phyloP scores from a whole-genome alignment of 1,140 invertebrate genomes.

The Luehdorfia chinensis region DNA sequence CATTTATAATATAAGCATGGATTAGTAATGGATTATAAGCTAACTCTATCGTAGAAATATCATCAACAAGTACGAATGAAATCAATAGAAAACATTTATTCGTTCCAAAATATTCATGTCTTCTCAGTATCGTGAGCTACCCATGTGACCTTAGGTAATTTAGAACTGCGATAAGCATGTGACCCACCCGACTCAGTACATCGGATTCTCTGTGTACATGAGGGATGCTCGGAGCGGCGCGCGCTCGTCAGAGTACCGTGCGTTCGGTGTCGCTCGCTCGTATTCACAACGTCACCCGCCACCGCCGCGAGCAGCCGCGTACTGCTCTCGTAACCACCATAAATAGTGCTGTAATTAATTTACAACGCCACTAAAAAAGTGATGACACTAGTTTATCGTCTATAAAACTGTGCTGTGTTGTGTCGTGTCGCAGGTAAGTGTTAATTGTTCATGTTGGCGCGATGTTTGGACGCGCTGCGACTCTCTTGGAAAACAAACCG shows the following conservation, averaged over 20 bases:
- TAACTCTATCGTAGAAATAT: too few species aligned
- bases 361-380: constrained; percentile 68
- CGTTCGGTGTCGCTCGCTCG: constrained; percentile 45
- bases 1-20: too few species aligned
- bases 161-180: too few species aligned
- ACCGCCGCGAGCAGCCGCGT: constrained; percentile 54
- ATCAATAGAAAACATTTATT: too few species aligned
- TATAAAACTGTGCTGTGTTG: constrained; percentile 71
- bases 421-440: constrained; percentile 73
- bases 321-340: constrained; percentile 33
- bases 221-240: constrained; percentile 55
- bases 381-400: constrained; percentile 72
- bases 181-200: too few species aligned
- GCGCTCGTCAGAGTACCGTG: constrained; percentile 37
- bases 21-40: too few species aligned
- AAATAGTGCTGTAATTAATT: constrained; percentile 64
- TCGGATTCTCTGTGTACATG: background rate
- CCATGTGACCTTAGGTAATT: too few species aligned
- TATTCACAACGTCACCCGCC: constrained; percentile 53
- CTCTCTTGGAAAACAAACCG: constrained; percentile 49
- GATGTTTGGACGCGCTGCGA: constrained; percentile 38
- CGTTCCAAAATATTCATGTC: too few species aligned
- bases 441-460: constrained; percentile 64
- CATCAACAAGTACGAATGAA: too few species aligned
- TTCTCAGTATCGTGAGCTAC: too few species aligned